These are phyloP conservation scores for Chloebia gouldiae DNA, from an alignment of 2,113 vertebrate genomes.

Conservation along the genomic window DNA sequence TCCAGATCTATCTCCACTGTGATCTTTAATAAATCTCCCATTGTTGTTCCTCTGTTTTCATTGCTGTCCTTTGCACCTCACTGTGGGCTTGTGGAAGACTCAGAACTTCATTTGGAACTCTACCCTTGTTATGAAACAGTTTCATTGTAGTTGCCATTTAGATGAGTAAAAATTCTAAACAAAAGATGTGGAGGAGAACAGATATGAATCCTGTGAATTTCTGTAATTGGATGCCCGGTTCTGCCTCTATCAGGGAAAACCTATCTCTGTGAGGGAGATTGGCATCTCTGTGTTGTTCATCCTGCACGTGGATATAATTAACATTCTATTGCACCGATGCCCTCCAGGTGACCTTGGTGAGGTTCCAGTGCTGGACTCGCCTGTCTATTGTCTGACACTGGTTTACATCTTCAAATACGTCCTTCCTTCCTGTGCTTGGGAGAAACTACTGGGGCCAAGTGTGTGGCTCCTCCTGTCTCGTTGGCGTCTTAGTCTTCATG, in stretches of 20 bases:
- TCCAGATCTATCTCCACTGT: background rate
- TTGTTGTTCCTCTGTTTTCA: background rate
- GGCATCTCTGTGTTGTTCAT: background rate
- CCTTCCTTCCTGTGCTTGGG: constrained; percentile 51
- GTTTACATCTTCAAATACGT: constrained; percentile 21
- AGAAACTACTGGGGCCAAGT: background rate
- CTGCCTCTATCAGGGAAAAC: background rate
- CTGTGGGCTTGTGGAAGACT: background rate
- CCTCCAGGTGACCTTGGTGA: constrained; percentile 41
- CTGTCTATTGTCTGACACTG: constrained; percentile 27
- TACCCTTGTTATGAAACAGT: background rate
- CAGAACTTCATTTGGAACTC: background rate
- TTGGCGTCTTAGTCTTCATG: background rate
- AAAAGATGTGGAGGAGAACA: background rate
- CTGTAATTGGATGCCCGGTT: background rate
- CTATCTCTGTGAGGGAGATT: background rate
- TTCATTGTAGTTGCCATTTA: background rate
- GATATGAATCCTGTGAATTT: background rate
- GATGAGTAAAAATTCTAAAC: background rate
- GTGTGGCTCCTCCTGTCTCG: background rate
- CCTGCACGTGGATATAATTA: constrained; percentile 50
- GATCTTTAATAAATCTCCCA: background rate
- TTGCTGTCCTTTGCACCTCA: background rate
- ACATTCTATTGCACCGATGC: background rate
- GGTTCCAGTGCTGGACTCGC: constrained; percentile 16